Evolutionary conservation across 2,888 invertebrate genomes (phyloP).

Genomic region (Nymphalis polychloros): DNA sequence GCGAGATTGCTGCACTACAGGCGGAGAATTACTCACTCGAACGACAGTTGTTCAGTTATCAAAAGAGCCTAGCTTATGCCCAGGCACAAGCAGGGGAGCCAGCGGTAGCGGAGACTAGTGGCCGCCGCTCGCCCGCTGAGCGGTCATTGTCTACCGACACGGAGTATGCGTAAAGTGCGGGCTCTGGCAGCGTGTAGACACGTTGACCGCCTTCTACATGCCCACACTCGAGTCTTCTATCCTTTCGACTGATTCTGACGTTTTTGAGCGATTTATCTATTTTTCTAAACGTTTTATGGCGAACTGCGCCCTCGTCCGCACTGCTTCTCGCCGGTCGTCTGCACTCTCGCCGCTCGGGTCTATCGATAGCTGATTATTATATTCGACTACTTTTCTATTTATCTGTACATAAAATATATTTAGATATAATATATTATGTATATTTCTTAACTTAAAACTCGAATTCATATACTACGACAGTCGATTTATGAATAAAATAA

Average conservation of each 20-base stretch:
- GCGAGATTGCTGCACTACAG: constrained; percentile 89
- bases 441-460: constrained; percentile 80
- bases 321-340: constrained; percentile 79
- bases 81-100: constrained; percentile 83
- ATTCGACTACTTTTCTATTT: constrained; percentile 81
- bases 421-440: constrained; percentile 82
- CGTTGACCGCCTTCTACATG: constrained; percentile 51
- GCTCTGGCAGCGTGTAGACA: constrained; percentile 36
- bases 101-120: constrained; percentile 61
- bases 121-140: constrained; percentile 79
- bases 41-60: constrained; percentile 90
- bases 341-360: constrained; percentile 79
- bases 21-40: constrained; percentile 92
- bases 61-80: constrained; percentile 88
- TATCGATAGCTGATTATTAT: constrained; percentile 81
- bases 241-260: constrained; percentile 80
- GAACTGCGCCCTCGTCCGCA: constrained; percentile 80
- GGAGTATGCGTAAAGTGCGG: constrained; percentile 85
- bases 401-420: constrained; percentile 82
- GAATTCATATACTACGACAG: constrained; percentile 80
- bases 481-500: constrained; percentile 80
- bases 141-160: constrained; percentile 85
- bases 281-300: constrained; percentile 81
- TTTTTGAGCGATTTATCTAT: constrained; percentile 82
- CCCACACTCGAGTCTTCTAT: constrained; percentile 66